Conservation (phyloP, 2,113 vertebrate species). For the Patagioenas fasciata region DNA sequence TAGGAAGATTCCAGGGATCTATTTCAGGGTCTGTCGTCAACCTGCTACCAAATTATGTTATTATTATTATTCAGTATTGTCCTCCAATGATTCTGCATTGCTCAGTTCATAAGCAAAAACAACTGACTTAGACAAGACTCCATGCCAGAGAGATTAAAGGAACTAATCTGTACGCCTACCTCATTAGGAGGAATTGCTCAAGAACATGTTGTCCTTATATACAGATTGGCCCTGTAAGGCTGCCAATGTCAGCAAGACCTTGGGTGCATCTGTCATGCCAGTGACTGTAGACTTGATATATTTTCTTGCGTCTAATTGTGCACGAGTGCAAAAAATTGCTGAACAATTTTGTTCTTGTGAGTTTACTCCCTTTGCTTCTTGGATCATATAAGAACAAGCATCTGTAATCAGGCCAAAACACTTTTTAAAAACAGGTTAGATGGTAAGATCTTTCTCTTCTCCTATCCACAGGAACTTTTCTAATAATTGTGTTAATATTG, state of each 20-base stretch:
- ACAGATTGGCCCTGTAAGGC: constrained; percentile 35
- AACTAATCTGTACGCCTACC: background rate
- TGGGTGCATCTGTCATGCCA: constrained; percentile 42
- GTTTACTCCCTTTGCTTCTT: background rate
- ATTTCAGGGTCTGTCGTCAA: background rate
- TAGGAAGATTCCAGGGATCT: background rate
- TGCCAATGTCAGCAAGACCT: constrained; percentile 66
- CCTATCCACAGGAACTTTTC: background rate
- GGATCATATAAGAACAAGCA: background rate
- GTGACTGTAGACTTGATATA: background rate
- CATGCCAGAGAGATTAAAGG: constrained; percentile 15
- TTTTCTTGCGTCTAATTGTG: background rate
- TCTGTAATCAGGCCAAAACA: background rate
- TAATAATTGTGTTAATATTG: background rate
- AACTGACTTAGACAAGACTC: background rate
- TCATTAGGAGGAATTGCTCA: constrained; percentile 34
- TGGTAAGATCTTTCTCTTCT: background rate
- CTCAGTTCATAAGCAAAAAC: background rate
- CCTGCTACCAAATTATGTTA: background rate
- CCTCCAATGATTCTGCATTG: background rate
- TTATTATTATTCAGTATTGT: background rate
- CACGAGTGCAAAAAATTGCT: background rate
- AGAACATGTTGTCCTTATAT: background rate
- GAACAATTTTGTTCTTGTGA: background rate
- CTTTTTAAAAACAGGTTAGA: background rate